A percentile compares a stretch with the other conserved stretches of the same genome.
These are phyloP conservation scores for Riparia riparia DNA, from an alignment of 2,113 vertebrate genomes.

Conservation along the genomic window DNA sequence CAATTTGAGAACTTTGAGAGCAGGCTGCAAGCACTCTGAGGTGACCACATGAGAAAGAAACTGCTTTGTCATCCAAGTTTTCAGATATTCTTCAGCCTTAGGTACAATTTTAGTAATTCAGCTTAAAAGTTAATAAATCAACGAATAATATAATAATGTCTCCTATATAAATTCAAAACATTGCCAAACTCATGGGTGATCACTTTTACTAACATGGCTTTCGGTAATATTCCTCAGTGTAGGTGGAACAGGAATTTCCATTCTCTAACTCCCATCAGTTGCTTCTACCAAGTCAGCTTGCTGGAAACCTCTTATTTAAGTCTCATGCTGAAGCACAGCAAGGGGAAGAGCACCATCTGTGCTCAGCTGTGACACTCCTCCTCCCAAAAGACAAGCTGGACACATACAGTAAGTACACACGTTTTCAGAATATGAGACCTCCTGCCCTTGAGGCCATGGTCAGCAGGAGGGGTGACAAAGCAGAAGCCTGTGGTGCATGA, in stretches of 20 bases:
- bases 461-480: constrained; percentile 48
- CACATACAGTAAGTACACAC: constrained; percentile 4
- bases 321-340: background rate
- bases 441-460: constrained; percentile 10
- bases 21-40: background rate
- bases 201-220: background rate
- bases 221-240: background rate
- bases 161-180: background rate
- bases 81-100: background rate
- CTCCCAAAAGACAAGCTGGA: background rate
- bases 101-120: background rate
- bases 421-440: constrained; percentile 14
- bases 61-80: background rate
- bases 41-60: background rate
- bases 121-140: background rate
- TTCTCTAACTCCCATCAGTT: background rate
- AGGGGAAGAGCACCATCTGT: background rate
- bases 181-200: background rate
- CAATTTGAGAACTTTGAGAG: background rate
- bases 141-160: background rate
- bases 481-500: constrained; percentile 29
- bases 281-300: background rate
- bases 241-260: background rate
- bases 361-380: rapidly evolving
- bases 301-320: background rate